Percentiles rank a stretch among this genome's conserved stretches.
Evolutionary conservation across 2,113 vertebrate species (phyloP).

Genomic region (Hiodon alosoides): DNA sequence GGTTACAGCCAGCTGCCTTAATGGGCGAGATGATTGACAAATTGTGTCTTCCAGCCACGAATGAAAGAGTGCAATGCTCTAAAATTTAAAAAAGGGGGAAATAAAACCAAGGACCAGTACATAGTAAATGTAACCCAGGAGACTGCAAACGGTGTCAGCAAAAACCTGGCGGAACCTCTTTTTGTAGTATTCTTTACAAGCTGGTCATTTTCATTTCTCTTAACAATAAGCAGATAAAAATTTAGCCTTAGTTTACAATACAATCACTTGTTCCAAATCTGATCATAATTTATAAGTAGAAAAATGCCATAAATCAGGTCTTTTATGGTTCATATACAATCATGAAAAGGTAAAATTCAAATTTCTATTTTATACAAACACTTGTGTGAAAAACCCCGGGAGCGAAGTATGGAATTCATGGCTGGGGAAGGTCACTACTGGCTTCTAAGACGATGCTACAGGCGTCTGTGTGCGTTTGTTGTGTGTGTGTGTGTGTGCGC

Average conservation of each 20-base stretch:
- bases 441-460: conserved; percentile 89
- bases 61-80: conserved; percentile 67
- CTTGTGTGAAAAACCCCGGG: conserved; percentile 78
- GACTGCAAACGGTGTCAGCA: conserved; percentile 87
- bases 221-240: conserved; percentile 81
- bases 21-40: conserved; percentile 47
- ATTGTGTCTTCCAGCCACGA: conserved; percentile 48
- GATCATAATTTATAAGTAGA: conserved; percentile 81
- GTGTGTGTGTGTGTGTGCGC: conserved; percentile 29
- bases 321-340: conserved; percentile 96
- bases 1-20: conserved; percentile 38
- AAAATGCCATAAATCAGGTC: conserved; percentile 90
- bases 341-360: conserved; percentile 91
- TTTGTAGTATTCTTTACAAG: conserved; percentile 72
- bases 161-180: conserved; percentile 84
- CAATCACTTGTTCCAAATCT: conserved; percentile 89
- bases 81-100: conserved; percentile 53
- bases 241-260: conserved; percentile 95
- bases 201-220: conserved; percentile 75
- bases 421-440: conserved; percentile 80
- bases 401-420: conserved; percentile 73
- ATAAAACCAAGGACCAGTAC: conserved; percentile 57
- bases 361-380: conserved; percentile 89
- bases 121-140: conserved; percentile 67
- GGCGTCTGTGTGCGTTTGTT: conserved; percentile 67